Conservation (phyloP, 2,888 invertebrate species). For the Dromius quadrimaculatus region DNA sequence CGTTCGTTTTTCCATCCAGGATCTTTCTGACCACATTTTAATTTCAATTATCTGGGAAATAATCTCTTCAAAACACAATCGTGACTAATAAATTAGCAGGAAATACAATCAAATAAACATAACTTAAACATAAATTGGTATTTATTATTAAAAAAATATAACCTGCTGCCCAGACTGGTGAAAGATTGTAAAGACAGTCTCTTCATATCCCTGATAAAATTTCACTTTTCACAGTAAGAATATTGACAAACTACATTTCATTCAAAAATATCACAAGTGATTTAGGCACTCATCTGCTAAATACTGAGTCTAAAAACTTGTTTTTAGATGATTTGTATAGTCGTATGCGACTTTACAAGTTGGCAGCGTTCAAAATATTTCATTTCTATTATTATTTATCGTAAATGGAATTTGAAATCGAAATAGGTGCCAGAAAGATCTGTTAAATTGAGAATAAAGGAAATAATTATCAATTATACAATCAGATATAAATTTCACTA, state of each 20-base stretch:
- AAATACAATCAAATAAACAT: conserved; percentile 11
- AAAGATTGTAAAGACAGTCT: not conserved
- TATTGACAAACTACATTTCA: not conserved
- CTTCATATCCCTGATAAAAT: not conserved
- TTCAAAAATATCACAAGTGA: no score
- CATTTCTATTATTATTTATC: conserved; percentile 6
- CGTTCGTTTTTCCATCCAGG: no score
- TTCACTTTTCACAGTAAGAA: no score
- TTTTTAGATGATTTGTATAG: no score
- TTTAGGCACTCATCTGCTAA: no score
- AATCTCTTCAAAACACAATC: not conserved
- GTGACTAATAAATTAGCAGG: not conserved
- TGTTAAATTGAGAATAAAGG: not conserved
- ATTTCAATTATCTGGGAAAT: not conserved
- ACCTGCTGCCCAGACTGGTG: conserved; percentile 17
- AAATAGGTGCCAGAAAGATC: not conserved
- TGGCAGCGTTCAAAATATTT: conserved; percentile 1
- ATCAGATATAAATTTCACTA: not conserved
- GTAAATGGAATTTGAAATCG: not conserved
- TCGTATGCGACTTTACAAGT: not conserved
- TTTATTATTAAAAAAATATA: not conserved
- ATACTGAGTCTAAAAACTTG: no score
- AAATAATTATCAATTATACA: not conserved
- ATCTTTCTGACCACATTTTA: not conserved
- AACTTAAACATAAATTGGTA: not conserved